Evolutionary conservation across 2,797 vertebrate genomes (phyloP).

Genomic region (Microctenopoma lineatum): DNA sequence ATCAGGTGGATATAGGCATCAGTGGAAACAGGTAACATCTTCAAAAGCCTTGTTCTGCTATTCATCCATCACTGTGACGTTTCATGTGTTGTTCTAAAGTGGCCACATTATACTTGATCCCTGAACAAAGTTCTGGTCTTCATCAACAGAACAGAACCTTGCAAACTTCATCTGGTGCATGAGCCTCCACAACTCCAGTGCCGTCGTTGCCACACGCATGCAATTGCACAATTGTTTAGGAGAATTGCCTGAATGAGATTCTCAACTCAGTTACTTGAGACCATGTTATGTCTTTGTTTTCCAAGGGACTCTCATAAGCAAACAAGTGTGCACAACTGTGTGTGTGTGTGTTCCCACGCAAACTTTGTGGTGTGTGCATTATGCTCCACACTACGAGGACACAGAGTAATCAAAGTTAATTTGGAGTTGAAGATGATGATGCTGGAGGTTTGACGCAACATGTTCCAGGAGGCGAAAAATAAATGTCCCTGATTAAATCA

Average conservation of each 20-base stretch:
- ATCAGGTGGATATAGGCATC: conserved; percentile 15
- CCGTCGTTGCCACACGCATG: conserved; percentile 31
- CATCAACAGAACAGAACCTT: conserved; percentile 33
- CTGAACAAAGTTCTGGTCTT: conserved; percentile 41
- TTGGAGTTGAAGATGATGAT: conserved; percentile 16
- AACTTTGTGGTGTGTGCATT: not conserved
- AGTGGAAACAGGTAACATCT: conserved; percentile 29
- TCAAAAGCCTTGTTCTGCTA: conserved; percentile 31
- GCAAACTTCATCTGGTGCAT: conserved; percentile 39
- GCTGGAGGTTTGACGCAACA: conserved; percentile 19
- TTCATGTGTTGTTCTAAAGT: conserved; percentile 33
- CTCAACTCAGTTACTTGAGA: conserved; percentile 22
- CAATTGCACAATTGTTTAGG: conserved; percentile 30
- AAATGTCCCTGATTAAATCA: conserved; percentile 18
- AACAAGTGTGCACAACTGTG: conserved; percentile 7
- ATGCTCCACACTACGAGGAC: conserved; percentile 17
- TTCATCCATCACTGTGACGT: conserved; percentile 20
- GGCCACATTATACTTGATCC: conserved; percentile 37
- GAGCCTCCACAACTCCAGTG: conserved; percentile 31
- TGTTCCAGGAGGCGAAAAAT: conserved; percentile 7
- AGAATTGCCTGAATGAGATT: conserved; percentile 7
- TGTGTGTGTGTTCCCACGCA: not conserved
- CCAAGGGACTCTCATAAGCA: conserved; percentile 5
- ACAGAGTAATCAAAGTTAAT: conserved; percentile 24
- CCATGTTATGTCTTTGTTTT: conserved; percentile 26